Base-by-base conservation (phyloP, 1,140 invertebrate genomes). In the Eriocheir sinensis region DNA sequence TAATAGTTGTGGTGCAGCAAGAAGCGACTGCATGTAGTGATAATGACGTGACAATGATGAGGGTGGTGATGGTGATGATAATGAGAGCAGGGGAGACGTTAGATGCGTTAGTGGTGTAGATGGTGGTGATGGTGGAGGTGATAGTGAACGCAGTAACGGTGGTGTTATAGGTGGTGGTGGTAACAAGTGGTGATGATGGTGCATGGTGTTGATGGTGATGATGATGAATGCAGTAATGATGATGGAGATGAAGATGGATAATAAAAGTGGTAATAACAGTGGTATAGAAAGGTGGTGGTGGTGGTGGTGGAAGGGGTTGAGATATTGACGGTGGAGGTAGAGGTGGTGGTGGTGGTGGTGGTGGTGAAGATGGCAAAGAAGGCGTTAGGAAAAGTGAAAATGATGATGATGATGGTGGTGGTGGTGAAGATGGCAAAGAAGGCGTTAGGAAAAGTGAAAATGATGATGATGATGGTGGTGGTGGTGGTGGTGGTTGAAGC, bases 321-420 rank as follows among this genome's bases (percentile, higher is more conserved):
- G n/a, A n/a, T 72, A 72, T 21, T 72, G n/a, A n/a, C n/a, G 21
- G 60, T 72, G n/a, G 27, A n/a, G n/a, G 60, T 72, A 72, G 60
- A n/a, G n/a, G 60, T 72, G n/a, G 60, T 72, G n/a, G 60, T 72
- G 21, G 60, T 72, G n/a, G 60, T 72, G n/a, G 60, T 72, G n/a
- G 9, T n/a, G n/a, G 27, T n/a, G n/a, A 72, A 72, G 60, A 72
- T n/a, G 21, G 4, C 27, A 21, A 72, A n/a, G n/a, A n/a, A 21
- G n/a, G 60, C 60, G 27, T 21, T n/a, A n/a, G 12, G 17, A 21
- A n/a, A 0, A 72, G 60, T n/a, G n/a, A n/a, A n/a, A n/a, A 21
- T 72, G n/a, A n/a, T 72, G n/a, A n/a, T 72, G n/a, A n/a, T 72
- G n/a, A n/a, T 72, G n/a, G 60, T 72, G n/a, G 48, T 8, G n/a